phyloP scores from a whole-genome alignment of 2,888 invertebrate species.

The Eristalinus sepulchralis region DNA sequence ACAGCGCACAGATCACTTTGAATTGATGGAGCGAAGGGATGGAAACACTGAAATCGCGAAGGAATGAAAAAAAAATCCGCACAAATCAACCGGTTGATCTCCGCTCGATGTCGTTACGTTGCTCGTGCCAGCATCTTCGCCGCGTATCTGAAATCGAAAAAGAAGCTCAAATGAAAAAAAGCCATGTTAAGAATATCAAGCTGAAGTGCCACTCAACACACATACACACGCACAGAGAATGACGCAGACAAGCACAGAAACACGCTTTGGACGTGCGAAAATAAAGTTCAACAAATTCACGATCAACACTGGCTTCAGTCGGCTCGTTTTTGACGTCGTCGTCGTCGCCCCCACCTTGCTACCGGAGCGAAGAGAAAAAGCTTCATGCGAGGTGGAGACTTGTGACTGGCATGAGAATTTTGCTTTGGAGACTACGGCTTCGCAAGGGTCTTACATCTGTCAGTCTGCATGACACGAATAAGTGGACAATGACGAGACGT shows the following conservation, averaged over 20 bases:
- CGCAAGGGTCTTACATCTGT: conserved; percentile 21
- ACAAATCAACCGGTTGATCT: conserved; percentile 62
- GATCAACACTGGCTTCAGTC: conserved; percentile 52
- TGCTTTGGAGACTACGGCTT: conserved; percentile 5
- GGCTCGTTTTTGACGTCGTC: conserved; percentile 8
- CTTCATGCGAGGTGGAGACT: neutral
- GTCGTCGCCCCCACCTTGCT: conserved; percentile 15
- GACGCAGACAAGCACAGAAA: neutral
- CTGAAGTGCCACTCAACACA: conserved; percentile 24
- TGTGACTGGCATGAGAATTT: conserved; percentile 3
- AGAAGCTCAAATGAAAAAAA: conserved; percentile 62
- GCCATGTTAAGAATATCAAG: conserved; percentile 61
- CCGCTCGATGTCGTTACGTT: conserved; percentile 65
- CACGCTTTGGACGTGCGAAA: conserved; percentile 35
- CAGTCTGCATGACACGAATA: conserved; percentile 25
- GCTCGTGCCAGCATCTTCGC: conserved; percentile 64
- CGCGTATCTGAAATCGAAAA: conserved; percentile 69
- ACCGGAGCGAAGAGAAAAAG: conserved; percentile 41
- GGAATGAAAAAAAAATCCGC: neutral
- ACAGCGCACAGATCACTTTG: conserved; percentile 16
- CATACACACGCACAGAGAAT: conserved; percentile 4
- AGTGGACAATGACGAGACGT: conserved; percentile 46
- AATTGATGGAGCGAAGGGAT: neutral
- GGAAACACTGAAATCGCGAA: conserved; percentile 7
- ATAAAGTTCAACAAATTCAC: conserved; percentile 66